phyloP scores from a whole-genome alignment of 64 coral and sea anemone genomes.

The Anthopleura sola region DNA sequence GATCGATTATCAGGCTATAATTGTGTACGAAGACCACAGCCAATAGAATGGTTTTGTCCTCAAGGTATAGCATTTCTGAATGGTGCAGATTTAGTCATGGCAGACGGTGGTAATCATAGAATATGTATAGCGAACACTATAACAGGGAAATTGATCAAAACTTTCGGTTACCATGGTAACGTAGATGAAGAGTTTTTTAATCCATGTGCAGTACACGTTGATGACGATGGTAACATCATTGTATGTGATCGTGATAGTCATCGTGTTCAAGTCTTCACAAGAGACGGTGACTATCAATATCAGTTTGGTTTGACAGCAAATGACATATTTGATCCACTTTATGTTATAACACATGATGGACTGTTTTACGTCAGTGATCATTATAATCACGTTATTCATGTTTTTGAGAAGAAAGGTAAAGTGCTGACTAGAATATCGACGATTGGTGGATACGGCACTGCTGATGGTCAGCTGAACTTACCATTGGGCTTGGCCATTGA shows the following conservation, averaged over 20 bases:
- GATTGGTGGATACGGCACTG: constrained; percentile 2
- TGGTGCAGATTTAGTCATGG: constrained; percentile 17
- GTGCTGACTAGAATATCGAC: not conserved
- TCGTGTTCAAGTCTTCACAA: constrained; percentile 26
- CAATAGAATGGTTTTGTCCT: not conserved
- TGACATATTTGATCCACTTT: not conserved
- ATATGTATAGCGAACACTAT: constrained; percentile 17
- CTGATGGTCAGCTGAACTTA: not conserved
- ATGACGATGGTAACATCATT: constrained; percentile 26
- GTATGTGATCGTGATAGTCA: constrained; percentile 7
- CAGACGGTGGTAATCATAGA: constrained; percentile 27
- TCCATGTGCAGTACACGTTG: constrained; percentile 29
- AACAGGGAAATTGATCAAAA: constrained; percentile 21
- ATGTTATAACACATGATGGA: not conserved
- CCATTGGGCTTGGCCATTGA: constrained; percentile 16
- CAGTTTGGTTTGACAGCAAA: not conserved
- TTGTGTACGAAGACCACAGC: not conserved
- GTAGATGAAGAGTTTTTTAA: constrained; percentile 7
- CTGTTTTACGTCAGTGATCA: constrained; percentile 35
- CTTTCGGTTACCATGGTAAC: constrained; percentile 8
- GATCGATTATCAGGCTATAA: not conserved
- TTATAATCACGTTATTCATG: constrained; percentile 17
- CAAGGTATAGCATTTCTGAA: constrained; percentile 15
- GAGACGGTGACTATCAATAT: not conserved
- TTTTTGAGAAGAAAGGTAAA: constrained; percentile 13